These are phyloP conservation scores for Myotis daubentonii DNA, from an alignment of 2,797 vertebrate species.

Conservation along the genomic window DNA sequence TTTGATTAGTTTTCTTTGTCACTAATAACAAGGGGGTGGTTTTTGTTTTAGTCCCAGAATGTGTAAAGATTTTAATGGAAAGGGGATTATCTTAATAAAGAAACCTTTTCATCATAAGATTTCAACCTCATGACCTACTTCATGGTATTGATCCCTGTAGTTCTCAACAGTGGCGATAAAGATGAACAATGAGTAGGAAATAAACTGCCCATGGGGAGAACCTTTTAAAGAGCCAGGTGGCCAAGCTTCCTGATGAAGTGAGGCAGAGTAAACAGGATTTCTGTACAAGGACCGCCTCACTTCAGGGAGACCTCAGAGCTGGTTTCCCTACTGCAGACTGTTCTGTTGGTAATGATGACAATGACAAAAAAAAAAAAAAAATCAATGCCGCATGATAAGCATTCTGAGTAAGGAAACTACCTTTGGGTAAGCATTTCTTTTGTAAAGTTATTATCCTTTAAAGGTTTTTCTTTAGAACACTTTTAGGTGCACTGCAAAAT, in stretches of 20 bases:
- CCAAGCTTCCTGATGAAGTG: background rate
- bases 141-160: background rate
- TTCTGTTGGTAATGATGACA: background rate
- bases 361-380: background rate
- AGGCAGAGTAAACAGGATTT: background rate
- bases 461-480: background rate
- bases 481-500: background rate
- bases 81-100: background rate
- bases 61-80: slow-evolving; percentile 25
- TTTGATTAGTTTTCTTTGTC: slow-evolving; percentile 1
- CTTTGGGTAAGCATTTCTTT: background rate
- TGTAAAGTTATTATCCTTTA: background rate
- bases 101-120: background rate
- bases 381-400: background rate
- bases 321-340: background rate
- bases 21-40: background rate
- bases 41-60: background rate
- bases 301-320: background rate
- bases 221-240: background rate
- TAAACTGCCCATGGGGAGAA: background rate
- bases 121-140: background rate
- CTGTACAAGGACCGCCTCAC: background rate
- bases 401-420: background rate
- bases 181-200: background rate
- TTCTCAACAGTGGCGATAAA: background rate